Percentiles rank a stretch among this genome's conserved stretches.
Evolutionary conservation across 2,113 vertebrate species (phyloP).

Genomic region (Scolopax mira): DNA sequence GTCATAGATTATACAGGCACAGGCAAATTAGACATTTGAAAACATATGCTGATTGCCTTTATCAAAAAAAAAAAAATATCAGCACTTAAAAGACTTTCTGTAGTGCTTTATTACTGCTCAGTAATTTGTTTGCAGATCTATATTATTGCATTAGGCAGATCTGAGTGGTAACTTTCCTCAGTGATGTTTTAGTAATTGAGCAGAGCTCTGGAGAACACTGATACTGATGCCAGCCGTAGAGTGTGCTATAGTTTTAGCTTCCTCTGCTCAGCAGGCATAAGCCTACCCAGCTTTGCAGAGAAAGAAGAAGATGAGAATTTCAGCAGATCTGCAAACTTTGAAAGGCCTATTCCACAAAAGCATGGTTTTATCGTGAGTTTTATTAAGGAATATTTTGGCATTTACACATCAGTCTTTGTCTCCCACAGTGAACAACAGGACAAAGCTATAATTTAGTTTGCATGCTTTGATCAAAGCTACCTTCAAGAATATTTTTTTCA

Average conservation of each 20-base stretch:
- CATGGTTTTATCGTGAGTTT: not conserved
- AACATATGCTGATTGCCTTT: not conserved
- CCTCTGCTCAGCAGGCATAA: not conserved
- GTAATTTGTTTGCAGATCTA: not conserved
- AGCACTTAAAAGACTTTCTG: not conserved
- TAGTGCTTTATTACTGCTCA: not conserved
- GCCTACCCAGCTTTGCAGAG: not conserved
- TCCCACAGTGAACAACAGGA: not conserved
- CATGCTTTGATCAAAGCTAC: not conserved
- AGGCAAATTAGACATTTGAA: not conserved
- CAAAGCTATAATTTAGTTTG: not conserved
- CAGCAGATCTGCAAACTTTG: not conserved
- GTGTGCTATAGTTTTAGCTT: not conserved
- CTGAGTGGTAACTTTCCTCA: not conserved
- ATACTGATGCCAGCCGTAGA: not conserved
- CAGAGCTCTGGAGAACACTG: not conserved
- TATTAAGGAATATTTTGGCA: not conserved
- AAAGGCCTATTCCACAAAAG: not conserved
- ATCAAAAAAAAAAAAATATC: not conserved
- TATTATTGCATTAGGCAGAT: constrained; percentile 4
- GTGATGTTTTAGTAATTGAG: not conserved
- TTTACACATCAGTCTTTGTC: not conserved
- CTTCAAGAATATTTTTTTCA: not conserved
- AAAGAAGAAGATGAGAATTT: not conserved
- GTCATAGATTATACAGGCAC: not conserved